Percentiles rank a stretch among this genome's conserved stretches.
Evolutionary conservation across 1,140 invertebrate species (phyloP).

Genomic region (Ips nitidus): DNA sequence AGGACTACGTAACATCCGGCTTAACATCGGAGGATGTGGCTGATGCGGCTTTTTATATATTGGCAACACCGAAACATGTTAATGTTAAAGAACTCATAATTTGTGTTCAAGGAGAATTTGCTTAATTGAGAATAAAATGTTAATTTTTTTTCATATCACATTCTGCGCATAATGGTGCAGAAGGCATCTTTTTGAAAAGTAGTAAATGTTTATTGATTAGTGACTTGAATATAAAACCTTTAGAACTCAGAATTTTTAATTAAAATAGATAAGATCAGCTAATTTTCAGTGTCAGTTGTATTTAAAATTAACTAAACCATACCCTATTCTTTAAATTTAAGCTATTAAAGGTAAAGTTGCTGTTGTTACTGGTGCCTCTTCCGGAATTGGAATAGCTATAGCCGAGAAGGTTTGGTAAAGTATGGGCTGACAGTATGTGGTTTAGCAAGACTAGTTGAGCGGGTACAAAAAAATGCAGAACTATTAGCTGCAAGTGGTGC

Average conservation of each 20-base stretch:
- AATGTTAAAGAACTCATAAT: constrained; percentile 16
- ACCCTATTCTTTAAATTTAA: not conserved
- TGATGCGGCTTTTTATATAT: constrained; percentile 8
- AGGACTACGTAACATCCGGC: not conserved
- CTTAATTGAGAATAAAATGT: no score
- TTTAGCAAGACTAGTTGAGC: constrained; percentile 30
- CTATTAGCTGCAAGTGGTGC: constrained; percentile 15
- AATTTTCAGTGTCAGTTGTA: no score
- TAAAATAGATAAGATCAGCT: no score
- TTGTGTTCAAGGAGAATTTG: not conserved
- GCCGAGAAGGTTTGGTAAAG: constrained; percentile 11
- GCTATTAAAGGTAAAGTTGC: constrained; percentile 13
- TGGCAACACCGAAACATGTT: constrained; percentile 12
- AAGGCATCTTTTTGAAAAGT: no score
- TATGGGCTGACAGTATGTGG: constrained; percentile 32
- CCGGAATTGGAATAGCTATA: constrained; percentile 20
- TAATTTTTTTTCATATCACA: no score
- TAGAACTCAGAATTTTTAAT: no score
- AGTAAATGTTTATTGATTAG: no score
- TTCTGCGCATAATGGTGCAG: no score
- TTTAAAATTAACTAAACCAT: not conserved
- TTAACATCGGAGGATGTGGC: constrained; percentile 4
- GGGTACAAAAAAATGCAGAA: constrained; percentile 21
- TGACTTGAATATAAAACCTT: no score
- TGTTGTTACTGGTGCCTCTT: constrained; percentile 22